phyloP scores from a whole-genome alignment of 2,888 invertebrate genomes.

The Eristalinus aeneus region DNA sequence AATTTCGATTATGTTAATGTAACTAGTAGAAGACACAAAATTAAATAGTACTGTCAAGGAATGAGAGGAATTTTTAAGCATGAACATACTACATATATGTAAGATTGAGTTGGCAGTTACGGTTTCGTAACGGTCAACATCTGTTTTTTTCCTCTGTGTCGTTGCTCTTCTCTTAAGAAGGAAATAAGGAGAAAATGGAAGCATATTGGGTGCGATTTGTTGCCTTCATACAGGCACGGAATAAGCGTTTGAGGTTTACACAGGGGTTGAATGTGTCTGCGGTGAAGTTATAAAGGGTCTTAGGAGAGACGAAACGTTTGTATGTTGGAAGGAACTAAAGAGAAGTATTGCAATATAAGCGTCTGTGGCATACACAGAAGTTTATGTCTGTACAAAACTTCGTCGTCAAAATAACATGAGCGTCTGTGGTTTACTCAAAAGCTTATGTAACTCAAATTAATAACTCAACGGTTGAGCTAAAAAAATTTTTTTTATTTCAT shows the following conservation, averaged over 20 bases:
- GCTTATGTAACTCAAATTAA: too few species aligned
- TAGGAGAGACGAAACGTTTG: neutral
- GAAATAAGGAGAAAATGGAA: neutral
- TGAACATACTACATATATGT: neutral
- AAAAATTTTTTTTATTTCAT: too few species aligned
- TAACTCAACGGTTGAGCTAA: too few species aligned
- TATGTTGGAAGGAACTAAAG: neutral
- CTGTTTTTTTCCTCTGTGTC: neutral
- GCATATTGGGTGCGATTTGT: neutral
- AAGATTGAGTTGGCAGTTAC: conserved; percentile 1
- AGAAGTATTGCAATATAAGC: neutral
- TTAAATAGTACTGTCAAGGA: neutral
- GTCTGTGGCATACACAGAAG: neutral
- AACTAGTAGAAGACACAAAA: neutral
- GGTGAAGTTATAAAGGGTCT: neutral
- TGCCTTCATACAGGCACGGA: neutral
- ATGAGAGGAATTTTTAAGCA: neutral
- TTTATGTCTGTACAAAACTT: neutral
- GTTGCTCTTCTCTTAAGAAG: neutral
- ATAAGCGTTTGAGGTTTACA: neutral
- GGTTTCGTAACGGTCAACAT: conserved; percentile 10
- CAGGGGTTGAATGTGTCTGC: neutral
- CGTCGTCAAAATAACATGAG: neutral
- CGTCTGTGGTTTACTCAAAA: neutral
- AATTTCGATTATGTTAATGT: neutral